Evolutionary conservation across 2,888 invertebrate genomes (phyloP).

Genomic region (Ectemnius cavifrons): DNA sequence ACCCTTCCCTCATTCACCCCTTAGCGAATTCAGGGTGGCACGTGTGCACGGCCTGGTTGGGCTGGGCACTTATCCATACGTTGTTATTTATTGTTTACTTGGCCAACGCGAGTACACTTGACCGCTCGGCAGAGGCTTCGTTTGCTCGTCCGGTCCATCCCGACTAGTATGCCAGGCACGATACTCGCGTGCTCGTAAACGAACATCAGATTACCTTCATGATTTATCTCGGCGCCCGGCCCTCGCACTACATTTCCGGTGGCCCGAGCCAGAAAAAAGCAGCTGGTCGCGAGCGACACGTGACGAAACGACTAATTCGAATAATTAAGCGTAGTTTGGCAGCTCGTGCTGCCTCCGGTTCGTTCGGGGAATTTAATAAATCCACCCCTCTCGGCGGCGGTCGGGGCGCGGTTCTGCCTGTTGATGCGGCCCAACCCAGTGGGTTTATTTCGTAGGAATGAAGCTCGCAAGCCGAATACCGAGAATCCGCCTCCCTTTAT

Average conservation of each 20-base stretch:
- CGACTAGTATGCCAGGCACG: slow-evolving; percentile 19
- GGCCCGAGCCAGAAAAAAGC: background rate
- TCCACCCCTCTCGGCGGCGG: slow-evolving; percentile 24
- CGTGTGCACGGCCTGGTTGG: background rate
- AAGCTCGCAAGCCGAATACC: slow-evolving; percentile 2
- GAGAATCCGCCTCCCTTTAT: background rate
- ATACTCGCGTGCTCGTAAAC: slow-evolving; percentile 36
- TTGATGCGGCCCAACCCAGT: slow-evolving; percentile 24
- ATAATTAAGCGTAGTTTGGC: slow-evolving; percentile 53
- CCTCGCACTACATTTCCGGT: slow-evolving; percentile 19
- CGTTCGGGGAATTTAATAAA: slow-evolving; percentile 49
- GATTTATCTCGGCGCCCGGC: slow-evolving; percentile 36
- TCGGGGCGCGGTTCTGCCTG: slow-evolving; percentile 38
- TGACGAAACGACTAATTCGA: slow-evolving; percentile 50
- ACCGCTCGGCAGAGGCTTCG: slow-evolving; percentile 17
- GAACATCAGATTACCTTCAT: slow-evolving; percentile 47
- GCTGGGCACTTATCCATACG: background rate
- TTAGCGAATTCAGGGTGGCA: background rate
- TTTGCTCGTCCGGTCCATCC: slow-evolving; percentile 6
- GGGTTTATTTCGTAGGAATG: slow-evolving; percentile 24
- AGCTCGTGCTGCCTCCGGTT: slow-evolving; percentile 34
- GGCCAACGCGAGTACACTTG: slow-evolving; percentile 9
- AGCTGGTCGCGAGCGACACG: slow-evolving; percentile 30
- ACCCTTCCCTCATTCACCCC: too few species aligned
- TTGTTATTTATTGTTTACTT: slow-evolving; percentile 1